Percentiles rank a stretch among this genome's conserved stretches.
Evolutionary conservation across 2,113 vertebrate species (phyloP).

Genomic region (Microcebus jonahi): DNA sequence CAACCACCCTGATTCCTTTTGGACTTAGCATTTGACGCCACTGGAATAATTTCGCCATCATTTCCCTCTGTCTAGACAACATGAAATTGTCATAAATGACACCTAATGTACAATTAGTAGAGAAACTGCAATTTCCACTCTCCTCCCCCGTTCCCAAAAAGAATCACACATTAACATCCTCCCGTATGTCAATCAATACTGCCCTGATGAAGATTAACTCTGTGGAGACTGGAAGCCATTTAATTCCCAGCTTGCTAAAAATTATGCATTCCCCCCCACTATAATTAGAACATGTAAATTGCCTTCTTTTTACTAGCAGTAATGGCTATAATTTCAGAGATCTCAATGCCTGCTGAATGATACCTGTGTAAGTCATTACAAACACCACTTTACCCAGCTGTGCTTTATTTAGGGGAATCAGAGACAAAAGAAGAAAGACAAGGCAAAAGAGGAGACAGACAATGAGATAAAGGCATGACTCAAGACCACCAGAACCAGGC

Average conservation of each 20-base stretch:
- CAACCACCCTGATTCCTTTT: constrained; percentile 74
- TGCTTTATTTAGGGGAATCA: constrained; percentile 40
- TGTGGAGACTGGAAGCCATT: constrained; percentile 69
- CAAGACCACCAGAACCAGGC: background rate
- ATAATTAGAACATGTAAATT: constrained; percentile 80
- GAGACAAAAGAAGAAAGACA: constrained; percentile 56
- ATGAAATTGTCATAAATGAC: constrained; percentile 86
- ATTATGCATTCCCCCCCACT: constrained; percentile 34
- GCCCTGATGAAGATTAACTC: constrained; percentile 79
- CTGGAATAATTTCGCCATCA: constrained; percentile 79
- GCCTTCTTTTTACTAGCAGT: constrained; percentile 70
- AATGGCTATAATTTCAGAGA: constrained; percentile 64
- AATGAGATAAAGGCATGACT: constrained; percentile 9
- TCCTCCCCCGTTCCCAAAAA: constrained; percentile 77
- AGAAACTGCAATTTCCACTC: constrained; percentile 85
- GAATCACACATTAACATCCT: constrained; percentile 80
- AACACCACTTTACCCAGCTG: background rate
- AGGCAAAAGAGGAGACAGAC: background rate
- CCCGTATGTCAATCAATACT: constrained; percentile 83
- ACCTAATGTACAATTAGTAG: constrained; percentile 86
- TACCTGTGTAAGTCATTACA: constrained; percentile 65
- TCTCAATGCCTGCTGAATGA: constrained; percentile 55
- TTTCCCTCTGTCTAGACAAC: constrained; percentile 86
- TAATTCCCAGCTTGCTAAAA: constrained; percentile 74
- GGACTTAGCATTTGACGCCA: constrained; percentile 76